phyloP scores from a whole-genome alignment of 2,113 vertebrate species.

The Empidonax alnorum region DNA sequence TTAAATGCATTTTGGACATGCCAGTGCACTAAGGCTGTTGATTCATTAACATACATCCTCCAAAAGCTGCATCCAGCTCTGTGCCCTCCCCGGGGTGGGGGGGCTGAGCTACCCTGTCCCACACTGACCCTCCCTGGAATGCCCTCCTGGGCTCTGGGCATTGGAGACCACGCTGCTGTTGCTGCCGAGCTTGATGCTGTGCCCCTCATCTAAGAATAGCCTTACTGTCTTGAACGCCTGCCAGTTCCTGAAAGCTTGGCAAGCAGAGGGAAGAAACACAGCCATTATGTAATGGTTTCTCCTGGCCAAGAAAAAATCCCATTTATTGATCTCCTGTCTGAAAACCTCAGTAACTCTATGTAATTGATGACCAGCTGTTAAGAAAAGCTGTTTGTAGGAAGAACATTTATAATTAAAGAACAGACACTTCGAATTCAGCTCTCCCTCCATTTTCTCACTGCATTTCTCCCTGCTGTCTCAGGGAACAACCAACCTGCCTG shows the following conservation, averaged over 20 bases:
- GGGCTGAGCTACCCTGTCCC: not conserved
- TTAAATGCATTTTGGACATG: not conserved
- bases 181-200: not conserved
- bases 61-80: not conserved
- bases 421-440: slow-evolving; percentile 47
- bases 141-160: accelerated
- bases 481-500: not conserved
- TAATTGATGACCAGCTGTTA: slow-evolving; percentile 69
- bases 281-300: slow-evolving; percentile 68
- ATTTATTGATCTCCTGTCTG: slow-evolving; percentile 67
- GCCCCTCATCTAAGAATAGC: slow-evolving; percentile 13
- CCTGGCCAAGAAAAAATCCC: slow-evolving; percentile 41
- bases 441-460: slow-evolving; percentile 33
- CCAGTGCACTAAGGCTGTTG: not conserved
- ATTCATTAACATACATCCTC: not conserved
- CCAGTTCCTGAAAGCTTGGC: slow-evolving; percentile 17
- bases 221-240: not conserved
- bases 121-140: not conserved
- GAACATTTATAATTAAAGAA: slow-evolving; percentile 67
- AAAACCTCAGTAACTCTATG: slow-evolving; percentile 40
- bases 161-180: not conserved
- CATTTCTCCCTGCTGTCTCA: not conserved
- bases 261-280: slow-evolving; percentile 17
- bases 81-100: accelerated
- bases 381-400: slow-evolving; percentile 66